Conservation (phyloP, 2,113 vertebrate species). For the Gymnobelideus leadbeateri region DNA sequence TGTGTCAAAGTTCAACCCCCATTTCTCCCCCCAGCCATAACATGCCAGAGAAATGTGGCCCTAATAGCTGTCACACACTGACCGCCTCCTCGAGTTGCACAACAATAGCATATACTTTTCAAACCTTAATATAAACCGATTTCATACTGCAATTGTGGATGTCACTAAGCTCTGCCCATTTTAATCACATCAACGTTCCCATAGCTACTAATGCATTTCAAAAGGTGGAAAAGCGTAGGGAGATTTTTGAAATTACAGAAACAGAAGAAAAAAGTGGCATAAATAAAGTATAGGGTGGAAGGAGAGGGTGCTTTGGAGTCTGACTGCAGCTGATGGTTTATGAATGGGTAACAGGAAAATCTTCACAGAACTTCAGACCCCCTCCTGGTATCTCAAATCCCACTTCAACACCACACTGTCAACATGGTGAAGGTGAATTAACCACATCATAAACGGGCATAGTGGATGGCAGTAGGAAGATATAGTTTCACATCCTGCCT, state of each 20-base stretch:
- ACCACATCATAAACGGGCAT: background rate
- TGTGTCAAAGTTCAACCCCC: background rate
- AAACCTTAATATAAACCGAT: background rate
- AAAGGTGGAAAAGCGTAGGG: background rate
- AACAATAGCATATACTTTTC: background rate
- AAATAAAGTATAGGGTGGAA: background rate
- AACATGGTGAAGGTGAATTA: background rate
- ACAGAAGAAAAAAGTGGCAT: conserved; percentile 32
- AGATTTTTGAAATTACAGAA: conserved; percentile 19
- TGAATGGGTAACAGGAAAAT: background rate
- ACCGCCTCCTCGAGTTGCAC: background rate
- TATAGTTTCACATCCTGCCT: background rate
- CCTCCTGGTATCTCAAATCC: too few species aligned
- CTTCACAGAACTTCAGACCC: background rate
- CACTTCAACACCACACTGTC: background rate
- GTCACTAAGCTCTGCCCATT: conserved; percentile 15
- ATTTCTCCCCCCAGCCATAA: conserved; percentile 1
- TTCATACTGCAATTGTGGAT: background rate
- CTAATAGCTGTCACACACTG: background rate
- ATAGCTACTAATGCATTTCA: conserved; percentile 65
- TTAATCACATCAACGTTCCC: conserved; percentile 48
- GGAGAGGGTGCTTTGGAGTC: background rate
- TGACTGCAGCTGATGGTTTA: background rate
- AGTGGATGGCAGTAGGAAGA: background rate
- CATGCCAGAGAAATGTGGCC: background rate